Evolutionary conservation across 2,797 vertebrate genomes (phyloP).

Genomic region (Sebastes trivittatus): DNA sequence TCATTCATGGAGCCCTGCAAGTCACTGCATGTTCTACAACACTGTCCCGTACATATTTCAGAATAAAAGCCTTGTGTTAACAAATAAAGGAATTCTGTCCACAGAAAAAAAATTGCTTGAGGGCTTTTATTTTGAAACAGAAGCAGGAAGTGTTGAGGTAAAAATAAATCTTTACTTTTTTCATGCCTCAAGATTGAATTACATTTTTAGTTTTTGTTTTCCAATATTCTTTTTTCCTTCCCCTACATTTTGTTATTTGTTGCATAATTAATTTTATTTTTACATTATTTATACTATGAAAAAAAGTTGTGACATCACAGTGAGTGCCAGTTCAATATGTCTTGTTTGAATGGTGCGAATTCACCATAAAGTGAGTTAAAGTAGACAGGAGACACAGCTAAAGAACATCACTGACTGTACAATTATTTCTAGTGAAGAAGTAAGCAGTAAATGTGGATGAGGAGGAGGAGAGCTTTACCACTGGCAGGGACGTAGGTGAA

Average conservation of each 20-base stretch:
- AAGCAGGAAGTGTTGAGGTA: too few relatives aligned
- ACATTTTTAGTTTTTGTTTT: not conserved
- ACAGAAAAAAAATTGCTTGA: too few relatives aligned
- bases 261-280: not conserved
- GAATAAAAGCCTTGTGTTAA: too few relatives aligned
- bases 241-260: not conserved
- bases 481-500: slow-evolving; percentile 94
- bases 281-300: not conserved
- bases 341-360: not conserved
- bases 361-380: not conserved
- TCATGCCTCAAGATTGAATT: not conserved
- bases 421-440: not conserved
- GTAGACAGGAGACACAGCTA: not conserved
- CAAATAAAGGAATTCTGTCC: too few relatives aligned
- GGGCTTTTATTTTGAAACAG: too few relatives aligned
- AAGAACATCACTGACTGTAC: not conserved
- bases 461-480: slow-evolving; percentile 80
- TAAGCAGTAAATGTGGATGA: not conserved
- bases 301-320: not conserved
- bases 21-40: too few relatives aligned
- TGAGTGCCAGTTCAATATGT: not conserved
- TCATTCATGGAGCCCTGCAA: too few relatives aligned
- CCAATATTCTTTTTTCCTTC: not conserved
- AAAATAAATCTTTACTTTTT: too few relatives aligned
- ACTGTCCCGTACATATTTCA: too few relatives aligned